Conservation (phyloP, 2,797 vertebrate genomes). For the Pipistrellus nathusii region DNA sequence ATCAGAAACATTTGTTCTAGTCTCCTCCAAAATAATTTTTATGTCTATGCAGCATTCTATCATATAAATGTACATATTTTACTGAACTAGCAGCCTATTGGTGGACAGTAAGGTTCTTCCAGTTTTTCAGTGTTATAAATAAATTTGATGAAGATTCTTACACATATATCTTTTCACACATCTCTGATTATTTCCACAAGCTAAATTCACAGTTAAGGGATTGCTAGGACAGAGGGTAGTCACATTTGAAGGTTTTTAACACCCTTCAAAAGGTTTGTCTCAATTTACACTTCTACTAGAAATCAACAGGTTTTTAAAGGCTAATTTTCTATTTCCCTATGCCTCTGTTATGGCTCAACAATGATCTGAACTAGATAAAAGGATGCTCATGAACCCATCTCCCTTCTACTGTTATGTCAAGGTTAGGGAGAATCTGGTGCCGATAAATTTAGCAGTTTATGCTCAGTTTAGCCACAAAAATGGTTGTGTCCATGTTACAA, state of each 20-base stretch:
- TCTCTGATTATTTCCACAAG: slow-evolving; percentile 62
- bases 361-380: slow-evolving; percentile 4
- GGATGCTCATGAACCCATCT: not conserved
- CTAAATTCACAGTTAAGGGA: slow-evolving; percentile 69
- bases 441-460: slow-evolving; percentile 8
- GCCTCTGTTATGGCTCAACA: not conserved
- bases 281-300: slow-evolving; percentile 58
- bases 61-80: slow-evolving; percentile 24
- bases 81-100: slow-evolving; percentile 46
- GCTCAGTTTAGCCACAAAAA: not conserved
- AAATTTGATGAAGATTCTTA: slow-evolving; percentile 63
- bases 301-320: slow-evolving; percentile 54
- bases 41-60: not conserved
- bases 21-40: slow-evolving; percentile 7
- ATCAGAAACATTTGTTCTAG: slow-evolving; percentile 18
- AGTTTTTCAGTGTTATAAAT: slow-evolving; percentile 47
- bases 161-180: slow-evolving; percentile 61
- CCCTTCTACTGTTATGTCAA: slow-evolving; percentile 9
- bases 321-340: slow-evolving; percentile 38
- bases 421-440: not conserved
- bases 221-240: not conserved
- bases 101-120: slow-evolving; percentile 42
- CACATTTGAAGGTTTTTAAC: slow-evolving; percentile 58
- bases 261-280: slow-evolving; percentile 43
- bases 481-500: not conserved